Percentiles rank a stretch among this genome's conserved stretches.
These are phyloP conservation scores for Centropyge bicolor DNA, from an alignment of 2,797 vertebrate species.

Conservation along the genomic window DNA sequence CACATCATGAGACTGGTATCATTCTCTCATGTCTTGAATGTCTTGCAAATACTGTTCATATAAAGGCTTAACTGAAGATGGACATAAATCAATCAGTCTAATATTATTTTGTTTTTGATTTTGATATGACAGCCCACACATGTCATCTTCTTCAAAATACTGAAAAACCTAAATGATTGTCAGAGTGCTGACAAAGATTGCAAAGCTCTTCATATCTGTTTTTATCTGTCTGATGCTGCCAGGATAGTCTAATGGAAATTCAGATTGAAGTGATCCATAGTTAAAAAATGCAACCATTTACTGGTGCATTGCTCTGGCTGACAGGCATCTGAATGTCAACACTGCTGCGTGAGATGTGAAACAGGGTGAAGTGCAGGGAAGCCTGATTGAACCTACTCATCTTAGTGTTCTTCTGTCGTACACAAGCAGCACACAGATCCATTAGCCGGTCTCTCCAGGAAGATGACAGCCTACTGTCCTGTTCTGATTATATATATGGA, in stretches of 20 bases:
- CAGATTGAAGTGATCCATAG: slow-evolving; percentile 5
- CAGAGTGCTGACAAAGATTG: neutral
- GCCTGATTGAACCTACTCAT: neutral
- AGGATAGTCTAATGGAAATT: neutral
- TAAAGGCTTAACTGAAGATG: neutral
- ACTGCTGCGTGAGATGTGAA: neutral
- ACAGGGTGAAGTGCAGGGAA: slow-evolving; percentile 16
- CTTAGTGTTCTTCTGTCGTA: neutral
- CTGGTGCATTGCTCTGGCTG: neutral
- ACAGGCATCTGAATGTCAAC: slow-evolving; percentile 13
- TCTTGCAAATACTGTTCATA: neutral
- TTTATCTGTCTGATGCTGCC: slow-evolving; percentile 14
- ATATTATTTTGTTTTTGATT: neutral
- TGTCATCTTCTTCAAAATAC: neutral
- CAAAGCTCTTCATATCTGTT: neutral
- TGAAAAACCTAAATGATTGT: neutral
- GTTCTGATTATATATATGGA: neutral
- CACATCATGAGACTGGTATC: neutral
- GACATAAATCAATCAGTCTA: neutral
- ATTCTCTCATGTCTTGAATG: neutral
- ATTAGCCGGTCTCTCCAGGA: neutral
- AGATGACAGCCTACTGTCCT: neutral
- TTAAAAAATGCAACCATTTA: neutral
- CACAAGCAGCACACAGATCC: neutral
- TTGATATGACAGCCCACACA: neutral